Conservation (phyloP, 2,113 vertebrate genomes). For the Bufo bufo region DNA sequence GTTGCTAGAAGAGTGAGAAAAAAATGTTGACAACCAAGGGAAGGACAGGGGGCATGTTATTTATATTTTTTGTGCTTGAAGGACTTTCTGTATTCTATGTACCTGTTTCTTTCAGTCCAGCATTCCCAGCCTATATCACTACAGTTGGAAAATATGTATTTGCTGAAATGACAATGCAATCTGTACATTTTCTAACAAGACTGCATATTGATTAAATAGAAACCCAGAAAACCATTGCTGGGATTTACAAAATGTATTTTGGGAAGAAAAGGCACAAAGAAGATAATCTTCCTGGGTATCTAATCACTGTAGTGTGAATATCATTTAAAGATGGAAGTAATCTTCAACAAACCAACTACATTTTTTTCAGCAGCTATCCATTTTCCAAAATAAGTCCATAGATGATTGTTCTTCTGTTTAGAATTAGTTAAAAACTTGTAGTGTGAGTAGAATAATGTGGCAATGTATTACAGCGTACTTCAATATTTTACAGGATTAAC, state of each 20-base stretch:
- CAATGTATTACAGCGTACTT: background rate
- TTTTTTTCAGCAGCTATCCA: background rate
- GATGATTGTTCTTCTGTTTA: slow-evolving; percentile 14
- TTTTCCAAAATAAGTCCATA: slow-evolving; percentile 5
- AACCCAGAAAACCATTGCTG: background rate
- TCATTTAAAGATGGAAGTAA: slow-evolving; percentile 1
- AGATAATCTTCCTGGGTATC: background rate
- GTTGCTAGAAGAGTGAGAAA: background rate
- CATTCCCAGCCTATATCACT: background rate
- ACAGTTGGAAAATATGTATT: background rate
- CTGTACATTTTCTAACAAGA: background rate
- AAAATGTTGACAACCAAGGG: background rate
- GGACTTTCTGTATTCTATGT: background rate
- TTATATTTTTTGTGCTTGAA: no score
- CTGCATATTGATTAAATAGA: background rate
- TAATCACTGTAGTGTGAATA: background rate
- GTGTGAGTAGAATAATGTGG: background rate
- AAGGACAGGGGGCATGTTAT: no score
- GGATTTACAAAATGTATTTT: slow-evolving; percentile 2
- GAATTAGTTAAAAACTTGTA: background rate
- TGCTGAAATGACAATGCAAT: background rate
- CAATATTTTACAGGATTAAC: background rate
- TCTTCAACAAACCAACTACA: background rate
- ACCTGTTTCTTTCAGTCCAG: background rate
- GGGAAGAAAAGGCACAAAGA: background rate